These are phyloP conservation scores for Oscheius sp. DNA, from an alignment of 1,140 invertebrate species.

Conservation along the genomic window DNA sequence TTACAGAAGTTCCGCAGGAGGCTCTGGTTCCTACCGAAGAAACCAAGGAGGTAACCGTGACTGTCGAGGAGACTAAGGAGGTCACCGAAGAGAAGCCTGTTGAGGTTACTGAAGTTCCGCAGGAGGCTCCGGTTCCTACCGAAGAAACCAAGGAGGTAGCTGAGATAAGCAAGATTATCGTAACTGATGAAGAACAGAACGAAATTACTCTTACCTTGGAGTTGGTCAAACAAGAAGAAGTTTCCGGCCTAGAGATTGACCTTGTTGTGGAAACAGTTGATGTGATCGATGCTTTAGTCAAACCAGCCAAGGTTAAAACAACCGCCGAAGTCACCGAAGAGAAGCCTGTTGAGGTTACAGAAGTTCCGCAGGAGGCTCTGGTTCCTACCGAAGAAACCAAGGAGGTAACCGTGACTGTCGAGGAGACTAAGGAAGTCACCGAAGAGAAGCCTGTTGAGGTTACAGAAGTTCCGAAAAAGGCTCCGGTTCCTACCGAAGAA, in stretches of 20 bases:
- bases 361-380: neutral
- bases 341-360: neutral
- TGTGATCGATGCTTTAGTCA: neutral
- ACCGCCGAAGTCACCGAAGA: neutral
- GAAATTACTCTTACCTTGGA: neutral
- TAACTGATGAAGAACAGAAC: neutral
- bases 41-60: too few species aligned
- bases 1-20: too few species aligned
- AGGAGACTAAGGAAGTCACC: too few species aligned
- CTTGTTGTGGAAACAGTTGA: neutral
- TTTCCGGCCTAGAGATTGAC: neutral
- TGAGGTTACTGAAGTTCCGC: neutral
- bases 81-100: neutral
- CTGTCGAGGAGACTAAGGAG: neutral
- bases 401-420: neutral
- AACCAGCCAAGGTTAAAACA: neutral
- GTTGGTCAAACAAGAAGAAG: neutral
- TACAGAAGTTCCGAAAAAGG: too few species aligned
- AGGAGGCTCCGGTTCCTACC: neutral
- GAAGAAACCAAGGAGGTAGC: constrained; percentile 5
- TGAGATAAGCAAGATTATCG: too few species aligned
- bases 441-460: neutral
- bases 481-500: neutral
- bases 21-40: neutral
- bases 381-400: neutral